Evolutionary conservation across 2,113 vertebrate genomes (phyloP), one percentile per base, ranked within the genome.

Genomic region (Notothenia rossii): DNA sequence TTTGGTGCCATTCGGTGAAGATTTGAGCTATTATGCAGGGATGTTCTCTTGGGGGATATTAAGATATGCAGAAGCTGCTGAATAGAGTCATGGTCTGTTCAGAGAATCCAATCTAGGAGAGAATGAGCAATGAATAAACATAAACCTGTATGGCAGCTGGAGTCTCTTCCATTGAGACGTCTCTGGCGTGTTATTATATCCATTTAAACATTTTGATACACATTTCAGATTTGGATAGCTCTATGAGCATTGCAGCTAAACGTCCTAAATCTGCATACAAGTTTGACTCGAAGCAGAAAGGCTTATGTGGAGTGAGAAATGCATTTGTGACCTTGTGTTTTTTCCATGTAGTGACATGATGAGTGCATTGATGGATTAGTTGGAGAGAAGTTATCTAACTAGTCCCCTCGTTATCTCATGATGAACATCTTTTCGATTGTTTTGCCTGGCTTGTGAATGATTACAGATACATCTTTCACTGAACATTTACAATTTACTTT

Each of bases 221-320:
- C 22, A 79, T 55, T 66, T 78, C 45, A 59, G 22, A 60, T 60
- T 50, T 46, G 36, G 5, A n/a, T 17, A 56, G 58, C 15, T 64
- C 11, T 25, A 10, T 68, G 20, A 18, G 20, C 71, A 73, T 40
- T 68, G 58, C 62, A 71, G 69, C 48, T 63, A 20, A 59, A 62
- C 56, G 40, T 62, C 67, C 17, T 40, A 48, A 17, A n/a, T 11
- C 10, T 20, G 56, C 36, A 67, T 50, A 81, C 40, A 65, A 12
- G 36, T 49, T 74, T 49, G 10, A 71, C 29, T 25, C 7, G 7
- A 46, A 53, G 58, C 56, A 54, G 59, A 60, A 58, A 67, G 58
- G 36, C 8, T 66, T 20, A 29, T 29, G 18, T 63, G 0, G 12
- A 17, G 22, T 33, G n/a, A 17, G 40, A 29, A 77, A 82, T 79